Percentiles rank a stretch among this genome's conserved stretches.
These are phyloP conservation scores for Camptogramma bilineatum DNA, from an alignment of 2,888 invertebrate species.

Conservation along the genomic window DNA sequence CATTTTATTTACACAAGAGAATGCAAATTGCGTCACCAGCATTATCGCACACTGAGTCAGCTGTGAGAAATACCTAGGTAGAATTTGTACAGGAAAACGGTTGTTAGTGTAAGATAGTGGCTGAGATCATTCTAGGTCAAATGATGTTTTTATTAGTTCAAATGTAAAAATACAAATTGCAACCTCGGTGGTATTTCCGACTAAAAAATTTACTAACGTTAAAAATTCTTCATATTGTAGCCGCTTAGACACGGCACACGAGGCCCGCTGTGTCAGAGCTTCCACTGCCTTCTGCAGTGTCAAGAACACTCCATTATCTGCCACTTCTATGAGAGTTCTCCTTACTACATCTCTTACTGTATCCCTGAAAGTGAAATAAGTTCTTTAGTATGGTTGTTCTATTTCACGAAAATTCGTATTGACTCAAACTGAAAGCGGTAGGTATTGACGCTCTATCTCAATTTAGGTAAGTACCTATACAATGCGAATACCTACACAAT, in stretches of 20 bases:
- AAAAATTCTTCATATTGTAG: conserved; percentile 54
- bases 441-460: no score
- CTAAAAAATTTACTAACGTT: conserved; percentile 54
- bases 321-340: conserved; percentile 64
- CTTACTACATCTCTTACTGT: conserved; percentile 61
- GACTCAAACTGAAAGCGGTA: no score
- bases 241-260: conserved; percentile 49
- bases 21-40: background rate
- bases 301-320: conserved; percentile 57
- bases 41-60: background rate
- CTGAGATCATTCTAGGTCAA: background rate
- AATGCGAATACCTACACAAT: no score
- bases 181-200: no score
- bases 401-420: no score
- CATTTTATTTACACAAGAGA: background rate
- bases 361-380: conserved; percentile 51
- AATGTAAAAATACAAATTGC: background rate
- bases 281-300: conserved; percentile 56
- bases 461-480: no score
- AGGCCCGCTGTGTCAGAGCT: conserved; percentile 50
- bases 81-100: background rate
- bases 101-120: background rate
- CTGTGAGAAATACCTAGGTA: background rate
- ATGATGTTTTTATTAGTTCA: background rate
- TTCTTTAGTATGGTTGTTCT: no score